These are phyloP conservation scores for Paradisaea rubra DNA, from an alignment of 2,113 vertebrate genomes.

Conservation along the genomic window DNA sequence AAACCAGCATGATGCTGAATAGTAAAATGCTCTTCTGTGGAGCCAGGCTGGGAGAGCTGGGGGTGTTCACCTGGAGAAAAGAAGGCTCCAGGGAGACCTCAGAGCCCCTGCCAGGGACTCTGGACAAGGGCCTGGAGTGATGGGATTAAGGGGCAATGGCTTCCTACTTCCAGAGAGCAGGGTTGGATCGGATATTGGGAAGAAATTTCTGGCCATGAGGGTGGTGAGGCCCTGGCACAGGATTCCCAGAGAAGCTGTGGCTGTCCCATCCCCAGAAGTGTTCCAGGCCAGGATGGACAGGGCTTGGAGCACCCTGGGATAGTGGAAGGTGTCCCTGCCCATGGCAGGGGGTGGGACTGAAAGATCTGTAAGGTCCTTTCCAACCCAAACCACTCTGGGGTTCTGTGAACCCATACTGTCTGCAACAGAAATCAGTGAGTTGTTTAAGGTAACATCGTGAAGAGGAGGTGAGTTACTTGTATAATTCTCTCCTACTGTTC, in stretches of 20 bases:
- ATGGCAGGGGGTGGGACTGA: fast-evolving
- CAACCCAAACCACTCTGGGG: too few species aligned
- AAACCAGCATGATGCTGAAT: fast-evolving
- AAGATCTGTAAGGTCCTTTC: background rate
- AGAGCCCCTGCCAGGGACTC: background rate
- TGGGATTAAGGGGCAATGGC: background rate
- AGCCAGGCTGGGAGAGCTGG: background rate
- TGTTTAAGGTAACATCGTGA: background rate
- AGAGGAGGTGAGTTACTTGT: background rate
- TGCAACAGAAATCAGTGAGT: background rate
- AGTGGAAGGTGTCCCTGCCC: background rate
- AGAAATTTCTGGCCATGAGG: fast-evolving
- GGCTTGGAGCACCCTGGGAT: fast-evolving
- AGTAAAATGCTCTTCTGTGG: background rate
- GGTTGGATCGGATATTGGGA: fast-evolving
- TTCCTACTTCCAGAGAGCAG: background rate
- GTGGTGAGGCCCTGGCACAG: background rate
- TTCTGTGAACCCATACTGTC: background rate
- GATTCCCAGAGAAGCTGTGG: background rate
- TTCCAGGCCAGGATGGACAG: fast-evolving
- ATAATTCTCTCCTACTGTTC: background rate
- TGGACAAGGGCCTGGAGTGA: background rate
- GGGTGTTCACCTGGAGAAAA: background rate
- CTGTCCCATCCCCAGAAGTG: background rate
- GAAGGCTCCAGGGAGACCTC: background rate